Base-by-base conservation (phyloP, 2,797 vertebrate species). In the Acanthurus leucopareius region DNA sequence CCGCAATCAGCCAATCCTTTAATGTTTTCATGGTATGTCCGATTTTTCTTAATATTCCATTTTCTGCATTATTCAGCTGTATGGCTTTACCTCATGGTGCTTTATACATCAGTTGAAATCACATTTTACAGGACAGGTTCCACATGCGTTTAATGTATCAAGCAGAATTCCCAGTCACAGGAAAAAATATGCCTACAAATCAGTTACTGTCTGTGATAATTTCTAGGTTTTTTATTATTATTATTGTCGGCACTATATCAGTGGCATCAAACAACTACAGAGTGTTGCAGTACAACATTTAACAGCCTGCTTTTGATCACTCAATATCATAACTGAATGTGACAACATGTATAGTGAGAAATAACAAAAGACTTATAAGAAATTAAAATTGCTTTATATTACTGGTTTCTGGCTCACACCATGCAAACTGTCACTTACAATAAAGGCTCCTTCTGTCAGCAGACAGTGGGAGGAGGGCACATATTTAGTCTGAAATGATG, bases 401-500 rank as follows among this genome's bases (percentile, higher is more conserved):
- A 79, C 84, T 9, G 4, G 56, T 56, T 81, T 73, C 70, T 80
- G 81, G 72, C 57, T 84, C 66, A 40, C 48, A 61, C n/a, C 7
- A 45, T 56, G 69, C 47, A 65, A 82, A 85, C 62, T 84, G 84
- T 85, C 86, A 86, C 77, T 86, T 80, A 78, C 64, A 84, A 73
- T 83, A 80, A 85, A 80, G 74, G 68, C 52, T 81, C 53, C 51
- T 32, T 28, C 25, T 82, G 81, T 83, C 67, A 67, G 81, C 66
- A 54, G 77, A 75, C 63, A 38, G 20, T 1, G 44, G 53, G 32
- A 66, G 75, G 48, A n/a, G 69, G 78, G 63, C 4, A 22, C 83
- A 72, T 74, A 72, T 87, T 84, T 73, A 76, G 66, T 74, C 44
- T 77, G 71, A 82, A 73, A 84, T 91, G 86, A 93, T 90, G 71